phyloP scores from a whole-genome alignment of 1,140 invertebrate genomes.

The Idris sp. region DNA sequence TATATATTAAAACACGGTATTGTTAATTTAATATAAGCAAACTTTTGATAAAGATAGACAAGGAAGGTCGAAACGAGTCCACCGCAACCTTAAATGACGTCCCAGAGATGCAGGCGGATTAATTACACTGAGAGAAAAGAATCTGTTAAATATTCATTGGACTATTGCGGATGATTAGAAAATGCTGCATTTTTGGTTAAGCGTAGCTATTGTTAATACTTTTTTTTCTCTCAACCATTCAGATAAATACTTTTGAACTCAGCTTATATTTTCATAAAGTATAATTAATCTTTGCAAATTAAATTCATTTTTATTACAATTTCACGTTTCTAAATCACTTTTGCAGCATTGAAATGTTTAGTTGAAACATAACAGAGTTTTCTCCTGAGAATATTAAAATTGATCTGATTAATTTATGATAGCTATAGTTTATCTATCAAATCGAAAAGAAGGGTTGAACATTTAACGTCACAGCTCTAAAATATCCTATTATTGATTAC shows the following conservation, averaged over 20 bases:
- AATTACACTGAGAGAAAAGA: constrained; percentile 22
- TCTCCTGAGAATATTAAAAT: too few relatives aligned
- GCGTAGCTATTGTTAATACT: constrained; percentile 3
- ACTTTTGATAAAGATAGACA: constrained; percentile 4
- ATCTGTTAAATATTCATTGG: constrained; percentile 23
- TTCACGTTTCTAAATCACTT: too few relatives aligned
- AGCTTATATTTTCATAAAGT: too few relatives aligned
- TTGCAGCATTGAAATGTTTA: too few relatives aligned
- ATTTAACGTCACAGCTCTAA: neutral
- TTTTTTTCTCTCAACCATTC: neutral
- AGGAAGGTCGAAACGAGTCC: constrained; percentile 6
- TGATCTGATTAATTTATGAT: too few relatives aligned
- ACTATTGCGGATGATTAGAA: constrained; percentile 6
- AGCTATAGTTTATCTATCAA: too few relatives aligned
- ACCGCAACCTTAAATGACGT: constrained; percentile 10
- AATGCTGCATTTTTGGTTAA: constrained; percentile 1
- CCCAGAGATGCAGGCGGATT: constrained; percentile 21
- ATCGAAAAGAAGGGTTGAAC: neutral
- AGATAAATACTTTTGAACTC: constrained; percentile 3
- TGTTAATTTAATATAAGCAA: too few relatives aligned
- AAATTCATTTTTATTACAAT: too few relatives aligned
- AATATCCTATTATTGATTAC: constrained; percentile 1
- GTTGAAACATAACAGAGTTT: too few relatives aligned
- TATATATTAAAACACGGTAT: too few relatives aligned
- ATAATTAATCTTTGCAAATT: too few relatives aligned